Evolutionary conservation across 2,113 vertebrate species (phyloP).

Genomic region (Caranx ignobilis): DNA sequence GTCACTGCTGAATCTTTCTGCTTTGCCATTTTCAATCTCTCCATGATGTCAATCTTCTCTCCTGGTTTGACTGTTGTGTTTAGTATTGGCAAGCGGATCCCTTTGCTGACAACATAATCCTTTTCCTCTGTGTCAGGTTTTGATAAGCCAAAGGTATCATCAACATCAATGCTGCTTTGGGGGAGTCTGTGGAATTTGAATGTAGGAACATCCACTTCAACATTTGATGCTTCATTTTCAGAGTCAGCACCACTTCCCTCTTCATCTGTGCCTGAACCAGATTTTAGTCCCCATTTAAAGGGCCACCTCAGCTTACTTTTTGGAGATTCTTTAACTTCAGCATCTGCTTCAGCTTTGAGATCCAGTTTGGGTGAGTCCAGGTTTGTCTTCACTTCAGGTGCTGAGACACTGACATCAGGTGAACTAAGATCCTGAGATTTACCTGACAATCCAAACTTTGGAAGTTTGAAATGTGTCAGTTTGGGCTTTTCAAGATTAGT

Average conservation of each 20-base stretch:
- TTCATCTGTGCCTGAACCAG: slow-evolving; percentile 42
- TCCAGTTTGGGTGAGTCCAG: slow-evolving; percentile 28
- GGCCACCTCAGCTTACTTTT: slow-evolving; percentile 71
- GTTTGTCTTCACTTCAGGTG: slow-evolving; percentile 41
- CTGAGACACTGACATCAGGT: slow-evolving; percentile 38
- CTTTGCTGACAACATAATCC: slow-evolving; percentile 69
- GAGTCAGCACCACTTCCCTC: slow-evolving; percentile 17
- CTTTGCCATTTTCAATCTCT: slow-evolving; percentile 74
- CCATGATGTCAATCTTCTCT: slow-evolving; percentile 72
- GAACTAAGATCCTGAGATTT: neutral
- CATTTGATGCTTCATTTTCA: slow-evolving; percentile 31
- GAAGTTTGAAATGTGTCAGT: slow-evolving; percentile 62
- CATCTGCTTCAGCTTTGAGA: slow-evolving; percentile 36
- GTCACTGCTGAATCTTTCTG: slow-evolving; percentile 41
- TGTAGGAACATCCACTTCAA: slow-evolving; percentile 61
- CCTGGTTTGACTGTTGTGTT: slow-evolving; percentile 38
- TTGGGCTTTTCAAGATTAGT: slow-evolving; percentile 60
- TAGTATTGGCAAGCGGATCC: slow-evolving; percentile 62
- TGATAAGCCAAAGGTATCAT: slow-evolving; percentile 13
- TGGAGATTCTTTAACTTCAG: slow-evolving; percentile 43
- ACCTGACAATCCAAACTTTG: slow-evolving; percentile 56
- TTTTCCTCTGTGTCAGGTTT: slow-evolving; percentile 54
- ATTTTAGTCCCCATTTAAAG: slow-evolving; percentile 64
- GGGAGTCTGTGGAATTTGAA: slow-evolving; percentile 80
- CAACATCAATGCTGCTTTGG: slow-evolving; percentile 38